Evolutionary conservation across 1,140 invertebrate genomes (phyloP).

Genomic region (Proales similis): DNA sequence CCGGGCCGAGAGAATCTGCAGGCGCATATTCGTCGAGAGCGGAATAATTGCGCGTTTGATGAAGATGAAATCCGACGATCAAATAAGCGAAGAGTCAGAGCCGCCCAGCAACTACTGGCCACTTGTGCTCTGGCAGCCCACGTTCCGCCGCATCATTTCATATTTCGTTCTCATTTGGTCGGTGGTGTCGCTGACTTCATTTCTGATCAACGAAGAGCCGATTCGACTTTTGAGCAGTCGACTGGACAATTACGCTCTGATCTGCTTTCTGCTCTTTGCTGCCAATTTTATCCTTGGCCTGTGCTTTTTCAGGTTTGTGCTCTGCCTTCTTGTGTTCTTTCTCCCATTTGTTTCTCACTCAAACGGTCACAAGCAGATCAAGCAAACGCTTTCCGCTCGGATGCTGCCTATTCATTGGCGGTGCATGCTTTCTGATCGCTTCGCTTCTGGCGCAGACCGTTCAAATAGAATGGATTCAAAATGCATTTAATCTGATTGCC

Average conservation of each 20-base stretch:
- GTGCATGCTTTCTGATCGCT: constrained; percentile 7
- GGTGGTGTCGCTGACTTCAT: neutral
- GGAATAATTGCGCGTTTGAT: neutral
- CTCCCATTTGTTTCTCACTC: neutral
- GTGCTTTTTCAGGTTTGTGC: constrained; percentile 16
- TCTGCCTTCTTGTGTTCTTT: neutral
- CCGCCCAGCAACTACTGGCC: neutral
- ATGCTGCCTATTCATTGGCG: constrained; percentile 5
- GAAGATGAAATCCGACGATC: constrained; percentile 4
- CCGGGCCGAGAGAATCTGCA: constrained; percentile 11
- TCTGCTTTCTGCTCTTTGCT: neutral
- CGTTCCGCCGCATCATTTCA: constrained; percentile 15
- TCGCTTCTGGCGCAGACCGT: neutral
- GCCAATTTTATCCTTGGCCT: constrained; percentile 4
- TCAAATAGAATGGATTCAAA: neutral
- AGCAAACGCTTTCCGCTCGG: constrained; percentile 28
- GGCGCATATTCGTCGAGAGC: neutral
- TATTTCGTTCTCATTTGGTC: constrained; percentile 31
- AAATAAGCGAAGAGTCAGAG: neutral
- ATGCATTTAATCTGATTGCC: constrained; percentile 5
- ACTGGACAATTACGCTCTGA: neutral
- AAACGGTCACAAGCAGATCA: no score
- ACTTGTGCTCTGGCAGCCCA: constrained; percentile 6
- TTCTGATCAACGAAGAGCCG: constrained; percentile 33
- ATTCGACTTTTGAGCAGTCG: constrained; percentile 3